Conservation (phyloP, 2,797 vertebrate genomes). For the Knipowitschia caucasica region DNA sequence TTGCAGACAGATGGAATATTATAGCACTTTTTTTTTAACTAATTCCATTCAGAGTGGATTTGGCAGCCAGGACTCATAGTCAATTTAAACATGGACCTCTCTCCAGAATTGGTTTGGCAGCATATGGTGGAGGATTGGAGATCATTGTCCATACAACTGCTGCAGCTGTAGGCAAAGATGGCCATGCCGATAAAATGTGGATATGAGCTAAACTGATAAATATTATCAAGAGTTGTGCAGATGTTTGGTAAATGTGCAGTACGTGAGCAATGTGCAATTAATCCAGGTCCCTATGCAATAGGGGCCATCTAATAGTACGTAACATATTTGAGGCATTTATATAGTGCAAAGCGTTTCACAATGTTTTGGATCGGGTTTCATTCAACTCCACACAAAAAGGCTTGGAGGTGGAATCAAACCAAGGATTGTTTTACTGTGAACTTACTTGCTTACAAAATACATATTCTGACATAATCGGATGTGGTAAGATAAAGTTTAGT, state of each 20-base stretch:
- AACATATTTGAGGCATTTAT: too few species aligned
- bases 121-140: slow-evolving; percentile 51
- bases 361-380: too few species aligned
- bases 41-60: slow-evolving; percentile 45
- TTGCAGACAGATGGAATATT: slow-evolving; percentile 48
- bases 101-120: slow-evolving; percentile 49
- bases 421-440: too few species aligned
- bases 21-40: slow-evolving; percentile 58
- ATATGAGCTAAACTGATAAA: slow-evolving; percentile 49
- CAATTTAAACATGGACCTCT: slow-evolving; percentile 54
- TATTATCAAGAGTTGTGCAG: slow-evolving; percentile 30
- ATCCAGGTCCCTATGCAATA: too few species aligned
- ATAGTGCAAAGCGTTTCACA: too few species aligned
- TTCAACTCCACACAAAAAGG: too few species aligned
- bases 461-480: too few species aligned
- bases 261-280: too few species aligned
- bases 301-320: too few species aligned
- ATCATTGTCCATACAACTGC: slow-evolving; percentile 31
- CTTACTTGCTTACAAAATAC: too few species aligned
- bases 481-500: too few species aligned
- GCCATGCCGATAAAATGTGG: slow-evolving; percentile 33
- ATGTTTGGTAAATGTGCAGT: slow-evolving; percentile 17
- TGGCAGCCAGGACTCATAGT: slow-evolving; percentile 43
- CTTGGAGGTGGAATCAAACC: too few species aligned
- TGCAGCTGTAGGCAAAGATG: slow-evolving; percentile 52